phyloP scores from a whole-genome alignment of 2,797 vertebrate species.

The Crocidura indochinensis region DNA sequence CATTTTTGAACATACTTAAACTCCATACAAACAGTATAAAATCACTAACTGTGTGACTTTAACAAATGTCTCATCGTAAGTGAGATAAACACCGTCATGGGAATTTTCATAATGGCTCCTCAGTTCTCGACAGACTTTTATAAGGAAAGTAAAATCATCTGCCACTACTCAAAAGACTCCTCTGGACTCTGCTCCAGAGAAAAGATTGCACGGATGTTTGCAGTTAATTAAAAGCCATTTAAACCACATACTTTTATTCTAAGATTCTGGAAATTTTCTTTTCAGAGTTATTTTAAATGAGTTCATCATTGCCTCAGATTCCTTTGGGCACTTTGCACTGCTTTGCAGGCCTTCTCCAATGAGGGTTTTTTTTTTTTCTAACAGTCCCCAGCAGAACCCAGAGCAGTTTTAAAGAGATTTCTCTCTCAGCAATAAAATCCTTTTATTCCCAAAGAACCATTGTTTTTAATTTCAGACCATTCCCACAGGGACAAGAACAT shows the following conservation, averaged over 20 bases:
- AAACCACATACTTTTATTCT: not conserved
- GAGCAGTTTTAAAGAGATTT: not conserved
- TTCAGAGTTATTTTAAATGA: constrained; percentile 8
- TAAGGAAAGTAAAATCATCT: not conserved
- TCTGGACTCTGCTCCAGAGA: not conserved
- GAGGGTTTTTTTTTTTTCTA: not conserved
- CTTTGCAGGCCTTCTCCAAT: not conserved
- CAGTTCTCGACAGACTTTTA: not conserved
- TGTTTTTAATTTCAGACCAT: constrained; percentile 19
- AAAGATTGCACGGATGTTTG: not conserved
- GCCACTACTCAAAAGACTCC: not conserved
- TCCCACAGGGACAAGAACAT: not conserved
- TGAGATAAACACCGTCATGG: constrained; percentile 22
- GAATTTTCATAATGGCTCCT: not conserved
- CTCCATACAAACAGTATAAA: not conserved
- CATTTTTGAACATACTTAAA: not conserved
- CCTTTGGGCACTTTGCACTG: not conserved
- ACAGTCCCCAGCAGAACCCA: not conserved
- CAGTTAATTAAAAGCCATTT: constrained; percentile 9
- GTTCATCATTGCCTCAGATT: constrained; percentile 9
- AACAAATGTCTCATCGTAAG: not conserved
- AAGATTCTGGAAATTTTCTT: constrained; percentile 50
- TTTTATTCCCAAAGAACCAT: not conserved
- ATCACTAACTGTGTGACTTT: constrained; percentile 33
- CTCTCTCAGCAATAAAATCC: not conserved